Evolutionary conservation across 2,797 vertebrate genomes (phyloP).

Genomic region (Strix occidentalis): DNA sequence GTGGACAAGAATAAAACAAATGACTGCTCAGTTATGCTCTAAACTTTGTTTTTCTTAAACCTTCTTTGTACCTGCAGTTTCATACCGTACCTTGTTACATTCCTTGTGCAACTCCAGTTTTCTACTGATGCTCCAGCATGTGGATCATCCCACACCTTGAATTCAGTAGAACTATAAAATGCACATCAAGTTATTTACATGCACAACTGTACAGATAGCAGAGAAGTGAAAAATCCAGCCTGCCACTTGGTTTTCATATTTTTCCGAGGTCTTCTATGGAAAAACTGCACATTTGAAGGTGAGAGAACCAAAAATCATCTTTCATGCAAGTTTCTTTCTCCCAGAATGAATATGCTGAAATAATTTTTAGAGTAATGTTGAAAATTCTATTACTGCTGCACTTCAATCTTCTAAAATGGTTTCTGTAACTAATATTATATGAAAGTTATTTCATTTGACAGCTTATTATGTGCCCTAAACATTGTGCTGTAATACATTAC

Average conservation of each 20-base stretch:
- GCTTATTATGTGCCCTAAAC: neutral
- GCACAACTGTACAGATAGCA: neutral
- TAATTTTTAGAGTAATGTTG: neutral
- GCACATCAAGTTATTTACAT: neutral
- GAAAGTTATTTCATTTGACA: conserved; percentile 2
- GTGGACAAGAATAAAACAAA: neutral
- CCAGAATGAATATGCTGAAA: neutral
- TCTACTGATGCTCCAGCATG: neutral
- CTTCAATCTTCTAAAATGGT: conserved; percentile 7
- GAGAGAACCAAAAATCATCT: neutral
- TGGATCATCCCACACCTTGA: neutral
- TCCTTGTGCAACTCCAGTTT: neutral
- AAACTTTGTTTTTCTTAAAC: neutral
- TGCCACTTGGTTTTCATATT: neutral
- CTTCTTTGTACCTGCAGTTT: neutral
- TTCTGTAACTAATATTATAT: neutral
- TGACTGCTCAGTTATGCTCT: neutral
- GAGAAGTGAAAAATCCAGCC: neutral
- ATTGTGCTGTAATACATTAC: neutral
- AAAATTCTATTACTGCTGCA: neutral
- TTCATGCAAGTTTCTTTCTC: neutral
- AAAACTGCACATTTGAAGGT: neutral
- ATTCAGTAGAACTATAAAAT: neutral
- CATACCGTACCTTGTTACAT: neutral
- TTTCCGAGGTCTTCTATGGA: neutral